Conservation (phyloP, 2,113 vertebrate species). For the Calonectris borealis region DNA sequence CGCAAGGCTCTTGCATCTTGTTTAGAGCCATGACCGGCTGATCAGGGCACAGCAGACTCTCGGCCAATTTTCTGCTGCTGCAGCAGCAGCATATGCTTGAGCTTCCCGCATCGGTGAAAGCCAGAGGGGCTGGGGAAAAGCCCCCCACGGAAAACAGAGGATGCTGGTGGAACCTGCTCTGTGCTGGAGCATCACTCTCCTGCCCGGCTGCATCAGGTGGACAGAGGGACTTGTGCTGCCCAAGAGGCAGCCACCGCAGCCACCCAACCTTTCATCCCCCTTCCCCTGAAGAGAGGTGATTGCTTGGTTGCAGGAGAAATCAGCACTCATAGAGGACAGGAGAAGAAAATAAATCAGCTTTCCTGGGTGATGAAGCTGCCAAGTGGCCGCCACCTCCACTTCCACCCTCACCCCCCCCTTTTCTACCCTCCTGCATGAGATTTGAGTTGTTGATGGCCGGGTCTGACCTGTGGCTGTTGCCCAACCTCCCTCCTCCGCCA, state of each 20-base stretch:
- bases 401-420: background rate
- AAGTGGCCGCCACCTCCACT: background rate
- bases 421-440: background rate
- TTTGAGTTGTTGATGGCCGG: background rate
- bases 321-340: background rate
- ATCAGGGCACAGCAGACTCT: background rate
- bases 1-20: background rate
- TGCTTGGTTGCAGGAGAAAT: background rate
- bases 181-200: background rate
- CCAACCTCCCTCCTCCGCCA: background rate
- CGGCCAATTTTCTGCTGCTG: background rate
- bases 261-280: background rate
- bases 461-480: background rate
- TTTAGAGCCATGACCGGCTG: background rate
- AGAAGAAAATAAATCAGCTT: background rate
- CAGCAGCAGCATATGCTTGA: background rate
- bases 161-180: background rate
- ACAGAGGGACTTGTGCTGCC: background rate
- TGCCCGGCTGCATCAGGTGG: background rate
- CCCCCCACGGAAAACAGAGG: rapidly evolving
- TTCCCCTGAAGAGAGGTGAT: background rate
- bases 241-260: background rate
- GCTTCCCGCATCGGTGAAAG: rapidly evolving
- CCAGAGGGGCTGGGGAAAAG: background rate
- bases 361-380: background rate